Percentiles rank a stretch among this genome's conserved stretches.
Evolutionary conservation across 2,113 vertebrate genomes (phyloP).

Genomic region (Mungos mungo): DNA sequence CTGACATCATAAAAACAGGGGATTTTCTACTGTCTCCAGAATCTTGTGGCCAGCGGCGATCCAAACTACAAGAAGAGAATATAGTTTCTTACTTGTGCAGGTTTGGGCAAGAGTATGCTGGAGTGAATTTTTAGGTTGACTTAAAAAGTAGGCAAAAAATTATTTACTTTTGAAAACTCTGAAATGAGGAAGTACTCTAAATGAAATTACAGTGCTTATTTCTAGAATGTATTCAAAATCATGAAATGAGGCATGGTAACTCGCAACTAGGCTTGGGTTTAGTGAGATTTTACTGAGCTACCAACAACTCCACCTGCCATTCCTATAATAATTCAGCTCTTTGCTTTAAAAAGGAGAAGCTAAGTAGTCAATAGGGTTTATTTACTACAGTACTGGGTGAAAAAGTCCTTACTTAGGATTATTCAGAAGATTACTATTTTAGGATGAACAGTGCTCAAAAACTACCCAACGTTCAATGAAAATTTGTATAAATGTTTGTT

Average conservation of each 20-base stretch:
- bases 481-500: not conserved
- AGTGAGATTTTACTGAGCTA: not conserved
- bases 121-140: not conserved
- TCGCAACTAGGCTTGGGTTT: not conserved
- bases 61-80: not conserved
- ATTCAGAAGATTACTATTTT: conserved; percentile 54
- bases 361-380: conserved; percentile 62
- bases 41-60: not conserved
- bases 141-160: not conserved
- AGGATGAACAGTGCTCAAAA: conserved; percentile 64
- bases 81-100: not conserved
- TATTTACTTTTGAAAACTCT: not conserved
- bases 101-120: not conserved
- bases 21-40: not conserved
- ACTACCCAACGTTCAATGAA: conserved; percentile 60
- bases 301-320: not conserved
- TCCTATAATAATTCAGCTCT: conserved; percentile 69
- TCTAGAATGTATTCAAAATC: not conserved
- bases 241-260: not conserved
- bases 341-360: conserved; percentile 77
- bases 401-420: conserved; percentile 51
- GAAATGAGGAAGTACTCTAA: not conserved
- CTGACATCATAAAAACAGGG: not conserved
- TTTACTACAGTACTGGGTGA: conserved; percentile 65
- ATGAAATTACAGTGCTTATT: not conserved